Conservation (phyloP, 2,113 vertebrate genomes). For the Orycteropus afer region DNA sequence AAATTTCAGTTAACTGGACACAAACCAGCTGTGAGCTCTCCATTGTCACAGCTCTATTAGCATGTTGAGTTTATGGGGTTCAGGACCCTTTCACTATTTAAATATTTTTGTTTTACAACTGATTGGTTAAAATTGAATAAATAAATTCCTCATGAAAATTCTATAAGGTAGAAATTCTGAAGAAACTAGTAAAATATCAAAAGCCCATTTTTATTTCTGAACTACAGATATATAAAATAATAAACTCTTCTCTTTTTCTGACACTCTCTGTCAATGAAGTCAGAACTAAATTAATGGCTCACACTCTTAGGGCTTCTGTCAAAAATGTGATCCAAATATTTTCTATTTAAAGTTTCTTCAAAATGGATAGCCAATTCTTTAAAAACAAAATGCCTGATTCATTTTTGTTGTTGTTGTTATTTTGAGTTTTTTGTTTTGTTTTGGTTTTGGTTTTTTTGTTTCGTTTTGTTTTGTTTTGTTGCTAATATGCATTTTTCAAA, state of each 20-base stretch:
- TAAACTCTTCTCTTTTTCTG: conserved; percentile 58
- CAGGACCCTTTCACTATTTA: conserved; percentile 75
- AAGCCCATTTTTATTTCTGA: conserved; percentile 51
- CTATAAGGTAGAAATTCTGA: conserved; percentile 65
- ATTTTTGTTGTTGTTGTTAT: too few relatives aligned
- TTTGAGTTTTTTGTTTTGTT: too few relatives aligned
- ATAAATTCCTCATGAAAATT: conserved; percentile 71
- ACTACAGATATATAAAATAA: conserved; percentile 51
- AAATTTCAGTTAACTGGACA: conserved; percentile 77
- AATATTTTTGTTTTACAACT: conserved; percentile 78
- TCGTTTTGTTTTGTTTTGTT: too few relatives aligned
- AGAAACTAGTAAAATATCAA: conserved; percentile 60
- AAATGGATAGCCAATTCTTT: not conserved
- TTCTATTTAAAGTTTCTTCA: conserved; percentile 50
- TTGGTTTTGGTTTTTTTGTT: too few relatives aligned
- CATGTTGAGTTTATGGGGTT: conserved; percentile 74
- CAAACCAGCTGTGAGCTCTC: conserved; percentile 80
- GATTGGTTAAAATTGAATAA: conserved; percentile 74
- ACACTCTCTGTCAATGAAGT: conserved; percentile 35
- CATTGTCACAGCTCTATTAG: conserved; percentile 65
- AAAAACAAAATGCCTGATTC: not conserved
- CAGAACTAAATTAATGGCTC: conserved; percentile 47
- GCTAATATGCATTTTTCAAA: conserved; percentile 23
- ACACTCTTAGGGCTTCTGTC: conserved; percentile 50
- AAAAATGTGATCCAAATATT: conserved; percentile 60